These are phyloP conservation scores for Pseudopodoces humilis DNA, from an alignment of 2,113 vertebrate genomes.

Conservation along the genomic window DNA sequence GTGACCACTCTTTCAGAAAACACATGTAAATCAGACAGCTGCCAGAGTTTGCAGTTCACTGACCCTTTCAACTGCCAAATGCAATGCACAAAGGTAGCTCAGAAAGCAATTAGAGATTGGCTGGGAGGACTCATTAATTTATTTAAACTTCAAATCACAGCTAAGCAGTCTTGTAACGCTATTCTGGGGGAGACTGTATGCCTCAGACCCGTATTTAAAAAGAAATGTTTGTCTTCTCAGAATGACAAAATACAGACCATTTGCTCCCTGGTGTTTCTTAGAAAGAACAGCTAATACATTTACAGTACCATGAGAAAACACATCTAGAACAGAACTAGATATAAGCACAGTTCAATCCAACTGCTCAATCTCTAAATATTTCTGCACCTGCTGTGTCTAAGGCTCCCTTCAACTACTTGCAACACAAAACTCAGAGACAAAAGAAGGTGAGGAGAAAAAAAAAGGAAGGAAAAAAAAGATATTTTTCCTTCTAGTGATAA, in stretches of 20 bases:
- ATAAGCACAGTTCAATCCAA: not conserved
- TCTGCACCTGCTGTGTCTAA: not conserved
- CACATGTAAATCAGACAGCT: conserved; percentile 26
- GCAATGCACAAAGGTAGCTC: conserved; percentile 25
- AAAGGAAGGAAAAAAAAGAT: rapidly evolving
- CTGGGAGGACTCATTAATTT: conserved; percentile 12
- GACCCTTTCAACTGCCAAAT: conserved; percentile 29
- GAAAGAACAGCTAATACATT: not conserved
- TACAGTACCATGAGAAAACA: not conserved
- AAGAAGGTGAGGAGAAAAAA: not conserved
- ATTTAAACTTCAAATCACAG: not conserved
- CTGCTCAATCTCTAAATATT: not conserved
- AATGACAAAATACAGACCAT: not conserved
- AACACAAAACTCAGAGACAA: not conserved
- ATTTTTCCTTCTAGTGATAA: not conserved
- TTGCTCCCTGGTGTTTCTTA: not conserved
- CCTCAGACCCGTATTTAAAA: not conserved
- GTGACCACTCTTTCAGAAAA: conserved; percentile 1
- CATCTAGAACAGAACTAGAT: not conserved
- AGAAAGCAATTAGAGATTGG: conserved; percentile 38
- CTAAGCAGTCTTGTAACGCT: not conserved
- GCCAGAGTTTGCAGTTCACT: conserved; percentile 16
- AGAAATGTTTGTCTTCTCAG: not conserved
- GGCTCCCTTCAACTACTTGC: not conserved
- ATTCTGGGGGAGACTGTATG: not conserved